phyloP scores from a whole-genome alignment of 1,140 invertebrate genomes.

The Drosophila melanogaster region DNA sequence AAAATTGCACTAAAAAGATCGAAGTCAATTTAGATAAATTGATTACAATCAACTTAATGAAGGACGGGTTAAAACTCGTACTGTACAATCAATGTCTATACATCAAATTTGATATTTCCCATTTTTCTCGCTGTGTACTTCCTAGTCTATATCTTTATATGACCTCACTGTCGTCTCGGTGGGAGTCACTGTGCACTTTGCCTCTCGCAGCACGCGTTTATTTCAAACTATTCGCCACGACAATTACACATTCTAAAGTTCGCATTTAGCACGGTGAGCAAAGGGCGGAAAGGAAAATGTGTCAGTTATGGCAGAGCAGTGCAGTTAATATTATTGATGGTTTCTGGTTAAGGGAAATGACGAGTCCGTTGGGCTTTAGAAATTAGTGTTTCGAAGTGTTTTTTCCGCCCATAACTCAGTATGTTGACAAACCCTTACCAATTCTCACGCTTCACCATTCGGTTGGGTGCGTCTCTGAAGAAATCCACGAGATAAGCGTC shows the following conservation, averaged over 20 bases:
- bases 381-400: conserved; percentile 15
- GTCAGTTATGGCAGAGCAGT: conserved; percentile 24
- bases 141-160: conserved; percentile 9
- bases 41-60: no score
- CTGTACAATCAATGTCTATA: neutral
- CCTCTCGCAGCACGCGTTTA: neutral
- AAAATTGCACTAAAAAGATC: neutral
- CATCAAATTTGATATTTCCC: neutral
- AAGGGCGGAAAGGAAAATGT: conserved; percentile 48
- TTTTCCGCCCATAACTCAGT: conserved; percentile 7
- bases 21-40: no score
- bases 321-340: conserved; percentile 7
- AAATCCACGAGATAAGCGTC: conserved; percentile 16
- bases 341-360: conserved; percentile 28
- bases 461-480: conserved; percentile 7
- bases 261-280: conserved; percentile 23
- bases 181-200: conserved; percentile 32
- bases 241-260: conserved; percentile 48
- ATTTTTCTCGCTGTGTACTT: neutral
- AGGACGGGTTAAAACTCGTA: no score
- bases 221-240: conserved; percentile 19
- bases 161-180: conserved; percentile 34
- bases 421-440: conserved; percentile 12
- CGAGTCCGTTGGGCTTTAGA: conserved; percentile 4
- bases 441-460: conserved; percentile 32